These are phyloP conservation scores for Muscidifurax raptorellus DNA, from an alignment of 1,140 invertebrate genomes.

Conservation along the genomic window DNA sequence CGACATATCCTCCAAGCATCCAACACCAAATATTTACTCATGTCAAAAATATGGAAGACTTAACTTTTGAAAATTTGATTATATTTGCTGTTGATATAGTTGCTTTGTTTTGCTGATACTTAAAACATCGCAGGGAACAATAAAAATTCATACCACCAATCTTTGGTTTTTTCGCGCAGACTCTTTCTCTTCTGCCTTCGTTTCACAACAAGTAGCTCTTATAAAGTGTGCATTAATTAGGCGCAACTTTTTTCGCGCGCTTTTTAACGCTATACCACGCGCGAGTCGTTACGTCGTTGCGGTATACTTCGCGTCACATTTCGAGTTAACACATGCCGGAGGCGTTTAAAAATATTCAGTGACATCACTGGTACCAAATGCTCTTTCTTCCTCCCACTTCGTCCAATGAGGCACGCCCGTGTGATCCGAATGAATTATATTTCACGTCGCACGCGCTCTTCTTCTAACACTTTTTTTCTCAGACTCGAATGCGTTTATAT, in stretches of 20 bases:
- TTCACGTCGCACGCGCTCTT: neutral
- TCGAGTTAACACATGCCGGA: slow-evolving; percentile 10
- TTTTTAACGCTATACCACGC: neutral
- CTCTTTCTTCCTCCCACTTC: neutral
- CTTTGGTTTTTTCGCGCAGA: neutral
- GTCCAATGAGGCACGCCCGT: neutral
- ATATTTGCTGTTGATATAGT: too few relatives aligned
- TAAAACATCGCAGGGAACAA: too few relatives aligned
- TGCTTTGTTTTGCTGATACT: too few relatives aligned
- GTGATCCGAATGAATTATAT: neutral
- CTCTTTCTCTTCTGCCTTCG: neutral
- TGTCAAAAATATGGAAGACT: too few relatives aligned
- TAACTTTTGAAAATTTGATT: too few relatives aligned
- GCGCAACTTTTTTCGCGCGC: neutral
- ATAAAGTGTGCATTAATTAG: slow-evolving; percentile 13
- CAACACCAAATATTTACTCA: too few relatives aligned
- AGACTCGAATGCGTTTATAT: too few relatives aligned
- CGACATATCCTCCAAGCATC: too few relatives aligned
- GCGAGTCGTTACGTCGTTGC: neutral
- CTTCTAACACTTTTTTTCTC: too few relatives aligned
- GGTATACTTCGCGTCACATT: slow-evolving; percentile 17
- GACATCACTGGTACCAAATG: slow-evolving; percentile 36
- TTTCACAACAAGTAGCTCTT: neutral
- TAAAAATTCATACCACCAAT: neutral
- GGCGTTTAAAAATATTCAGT: slow-evolving; percentile 39